phyloP scores from a whole-genome alignment of 2,888 invertebrate species.

The Tricholauxania praeusta region DNA sequence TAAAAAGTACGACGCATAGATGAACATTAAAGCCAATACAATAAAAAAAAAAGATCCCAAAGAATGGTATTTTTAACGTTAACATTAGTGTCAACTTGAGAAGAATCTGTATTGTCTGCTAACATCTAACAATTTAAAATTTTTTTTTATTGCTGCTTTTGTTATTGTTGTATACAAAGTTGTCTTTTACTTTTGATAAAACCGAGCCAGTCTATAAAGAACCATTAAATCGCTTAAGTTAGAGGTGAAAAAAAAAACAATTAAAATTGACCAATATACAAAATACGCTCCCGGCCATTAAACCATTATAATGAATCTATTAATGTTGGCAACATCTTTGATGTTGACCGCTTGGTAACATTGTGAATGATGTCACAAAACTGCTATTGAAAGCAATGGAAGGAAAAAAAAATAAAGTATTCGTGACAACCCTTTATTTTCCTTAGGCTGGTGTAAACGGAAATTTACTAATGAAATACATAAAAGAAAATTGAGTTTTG shows the following conservation, averaged over 20 bases:
- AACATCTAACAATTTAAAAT: not conserved
- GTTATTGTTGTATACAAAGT: not conserved
- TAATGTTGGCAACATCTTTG: conserved; percentile 15
- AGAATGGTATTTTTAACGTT: no score
- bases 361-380: conserved; percentile 12
- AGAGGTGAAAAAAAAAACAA: conserved; percentile 2
- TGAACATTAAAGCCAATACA: no score
- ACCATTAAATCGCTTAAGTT: conserved; percentile 4
- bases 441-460: no score
- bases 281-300: conserved; percentile 17
- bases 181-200: not conserved
- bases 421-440: no score
- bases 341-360: not conserved
- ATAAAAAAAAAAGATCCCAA: no score
- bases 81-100: conserved; percentile 7
- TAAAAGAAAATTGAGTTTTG: no score
- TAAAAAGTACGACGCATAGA: no score
- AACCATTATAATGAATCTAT: conserved; percentile 24
- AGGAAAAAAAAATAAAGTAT: not conserved
- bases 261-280: conserved; percentile 15
- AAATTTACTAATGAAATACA: no score
- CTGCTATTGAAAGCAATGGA: not conserved
- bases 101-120: not conserved
- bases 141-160: not conserved
- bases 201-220: not conserved